Evolutionary conservation across 2,797 vertebrate species (phyloP).

Genomic region (Thaleichthys pacificus): DNA sequence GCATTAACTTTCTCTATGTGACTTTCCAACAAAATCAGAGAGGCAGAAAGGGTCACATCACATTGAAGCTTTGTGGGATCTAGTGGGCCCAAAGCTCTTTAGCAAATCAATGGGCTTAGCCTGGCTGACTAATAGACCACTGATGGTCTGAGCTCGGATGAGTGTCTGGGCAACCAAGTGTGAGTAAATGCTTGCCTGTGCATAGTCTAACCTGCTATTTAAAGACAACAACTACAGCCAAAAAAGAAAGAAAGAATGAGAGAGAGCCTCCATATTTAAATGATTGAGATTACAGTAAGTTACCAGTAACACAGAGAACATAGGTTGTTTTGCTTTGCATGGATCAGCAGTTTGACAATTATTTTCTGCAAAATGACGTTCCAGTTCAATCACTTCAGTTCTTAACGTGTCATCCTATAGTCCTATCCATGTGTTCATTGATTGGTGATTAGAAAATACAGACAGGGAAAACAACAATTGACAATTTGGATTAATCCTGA

Average conservation of each 20-base stretch:
- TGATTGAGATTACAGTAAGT: background rate
- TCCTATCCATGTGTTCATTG: background rate
- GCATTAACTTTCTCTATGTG: background rate
- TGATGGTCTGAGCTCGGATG: background rate
- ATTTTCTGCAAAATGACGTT: background rate
- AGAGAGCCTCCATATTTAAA: background rate
- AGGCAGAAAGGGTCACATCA: background rate
- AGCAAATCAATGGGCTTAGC: background rate
- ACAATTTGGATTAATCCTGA: too few species aligned
- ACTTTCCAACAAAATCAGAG: background rate
- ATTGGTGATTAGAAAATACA: background rate
- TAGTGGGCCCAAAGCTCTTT: constrained; percentile 1
- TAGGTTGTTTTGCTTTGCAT: background rate
- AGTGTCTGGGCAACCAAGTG: background rate
- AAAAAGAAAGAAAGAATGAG: background rate
- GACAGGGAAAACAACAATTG: too few species aligned
- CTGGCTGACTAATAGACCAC: background rate
- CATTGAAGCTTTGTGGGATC: background rate
- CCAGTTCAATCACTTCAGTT: background rate
- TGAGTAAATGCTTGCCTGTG: background rate
- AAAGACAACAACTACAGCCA: background rate
- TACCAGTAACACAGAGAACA: background rate
- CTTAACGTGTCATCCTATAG: background rate
- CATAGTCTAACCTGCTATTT: background rate
- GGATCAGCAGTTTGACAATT: background rate